phyloP scores from a whole-genome alignment of 2,888 invertebrate species.

The Villa cingulata region DNA sequence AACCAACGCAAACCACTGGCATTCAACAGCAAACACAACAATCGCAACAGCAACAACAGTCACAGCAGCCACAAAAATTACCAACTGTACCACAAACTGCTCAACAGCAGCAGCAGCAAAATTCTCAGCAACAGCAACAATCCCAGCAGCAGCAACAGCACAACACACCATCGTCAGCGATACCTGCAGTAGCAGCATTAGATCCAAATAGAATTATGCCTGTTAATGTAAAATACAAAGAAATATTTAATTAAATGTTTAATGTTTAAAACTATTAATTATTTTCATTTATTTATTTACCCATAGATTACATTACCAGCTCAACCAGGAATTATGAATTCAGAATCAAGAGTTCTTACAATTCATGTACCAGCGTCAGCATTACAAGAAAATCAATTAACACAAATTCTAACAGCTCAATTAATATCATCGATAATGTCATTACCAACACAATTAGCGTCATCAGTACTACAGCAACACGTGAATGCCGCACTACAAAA shows the following conservation, averaged over 20 bases:
- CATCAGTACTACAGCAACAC: constrained; percentile 74
- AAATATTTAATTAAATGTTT: too few relatives aligned
- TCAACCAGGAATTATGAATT: constrained; percentile 56
- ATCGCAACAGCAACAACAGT: constrained; percentile 4
- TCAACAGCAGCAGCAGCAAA: constrained; percentile 14
- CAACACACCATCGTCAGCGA: constrained; percentile 21
- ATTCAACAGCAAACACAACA: constrained; percentile 7
- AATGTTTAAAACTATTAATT: not conserved
- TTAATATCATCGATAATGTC: constrained; percentile 83
- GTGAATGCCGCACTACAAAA: constrained; percentile 64
- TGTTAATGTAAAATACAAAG: constrained; percentile 37
- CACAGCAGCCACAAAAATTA: too few relatives aligned
- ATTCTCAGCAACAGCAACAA: constrained; percentile 18
- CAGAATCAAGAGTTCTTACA: constrained; percentile 60
- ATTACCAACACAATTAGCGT: constrained; percentile 67
- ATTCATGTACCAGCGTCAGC: constrained; percentile 83
- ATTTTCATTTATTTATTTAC: constrained; percentile 2
- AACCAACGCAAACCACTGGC: not conserved
- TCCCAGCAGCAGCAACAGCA: constrained; percentile 18
- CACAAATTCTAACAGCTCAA: constrained; percentile 67
- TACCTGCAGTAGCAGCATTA: constrained; percentile 36
- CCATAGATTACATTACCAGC: constrained; percentile 66
- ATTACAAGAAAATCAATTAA: constrained; percentile 54
- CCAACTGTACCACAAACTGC: constrained; percentile 7
- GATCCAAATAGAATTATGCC: constrained; percentile 44